Evolutionary conservation across 2,113 vertebrate species (phyloP), one percentile per base, ranked within the genome.

Genomic region (Cathartes aura): DNA sequence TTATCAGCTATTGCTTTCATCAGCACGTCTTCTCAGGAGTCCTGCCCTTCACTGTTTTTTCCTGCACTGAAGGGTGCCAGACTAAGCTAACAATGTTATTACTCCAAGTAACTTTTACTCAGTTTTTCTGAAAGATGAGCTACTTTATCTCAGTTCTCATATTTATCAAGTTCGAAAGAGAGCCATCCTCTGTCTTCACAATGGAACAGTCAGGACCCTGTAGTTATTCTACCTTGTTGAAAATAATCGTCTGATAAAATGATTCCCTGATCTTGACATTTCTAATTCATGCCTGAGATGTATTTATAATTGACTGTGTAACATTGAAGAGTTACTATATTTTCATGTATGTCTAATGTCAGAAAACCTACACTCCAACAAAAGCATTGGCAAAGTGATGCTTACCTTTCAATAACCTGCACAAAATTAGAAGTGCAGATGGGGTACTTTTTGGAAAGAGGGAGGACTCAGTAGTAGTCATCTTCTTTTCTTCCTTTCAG

Each of bases 331-430:
- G 6, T 32, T 86, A 22, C 9, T 63, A 1, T 42, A 40, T 75
- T 63, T 55, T 80, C 38, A n/a, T 3, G 1, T n/a, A 32, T 0
- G 0, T 62, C 12, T 16, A 8, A 6, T 64, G 9, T 84, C n/a
- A 74, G 70, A 90, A 93, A 75, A 53, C 21, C 9, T 53, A 12
- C 11, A n/a, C 7, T 32, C 27, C 23, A 66, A 36, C 8, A 71
- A 63, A 82, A 74, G 2, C 12, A 45, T 7, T 13, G 6, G 4
- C 79, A 29, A 45, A 68, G 34, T 68, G 23, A 42, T 79, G 21
- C 15, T 88, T 38, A 45, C 11, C 4, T 79, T 50, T 86, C 20
- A 30, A 90, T 22, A 86, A 71, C 5, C 30, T 63, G n/a, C 20
- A n/a, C 6, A 72, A 75, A 72, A 90, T 59, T 34, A 68, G 24